Evolutionary conservation across 2,113 vertebrate genomes (phyloP), one percentile per base, ranked within the genome.

Genomic region (Onychorhynchus coronatus): DNA sequence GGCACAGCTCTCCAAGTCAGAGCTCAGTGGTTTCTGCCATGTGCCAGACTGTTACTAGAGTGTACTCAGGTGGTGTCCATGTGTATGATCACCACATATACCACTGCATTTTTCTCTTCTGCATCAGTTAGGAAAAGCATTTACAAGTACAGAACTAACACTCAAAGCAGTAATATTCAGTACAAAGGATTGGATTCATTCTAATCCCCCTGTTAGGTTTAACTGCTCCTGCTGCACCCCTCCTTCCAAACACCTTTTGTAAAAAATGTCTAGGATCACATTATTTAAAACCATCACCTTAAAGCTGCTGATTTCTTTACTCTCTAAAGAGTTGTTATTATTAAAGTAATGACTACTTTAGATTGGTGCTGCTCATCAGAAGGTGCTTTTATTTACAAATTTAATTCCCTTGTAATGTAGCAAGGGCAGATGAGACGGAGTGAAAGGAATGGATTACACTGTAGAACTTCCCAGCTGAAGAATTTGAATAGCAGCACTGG

Each of bases 171-270:
- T 14, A 63, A 52, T 31, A 56, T 6, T 52, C 66, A 44, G 2
- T 5, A 10, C 28, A 72, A 88, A 88, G 41, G 9, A 53, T 75
- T 67, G 62, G 71, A 41, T 55, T 78, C 47, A 28, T 61, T 46
- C 16, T 76, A 85, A 85, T 46, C 42, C 24, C 84, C 39, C 35
- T 87, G 58, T 9, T 39, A 49, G 33, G 49, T 75, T 79, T 80
- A 52, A 81, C 37, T 46, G 55, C 59, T 95, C 27, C 46, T 89
- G 53, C 74, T 70, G 44, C 65, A 78, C 56, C 52, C 87, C 97
- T 98, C 82, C 92, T 98, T 98, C 97, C 97, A 98, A 98, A 98
- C 97, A 98, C 95, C 95, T 97, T 98, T 76, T 66, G 81, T 71
- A 59, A 84, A 95, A 98, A 95, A 95, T 98, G 97, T 98, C 98